Percentiles rank a stretch among this genome's conserved stretches.
phyloP scores from a whole-genome alignment of 1,140 invertebrate genomes.

The Bradynema listronoti region DNA sequence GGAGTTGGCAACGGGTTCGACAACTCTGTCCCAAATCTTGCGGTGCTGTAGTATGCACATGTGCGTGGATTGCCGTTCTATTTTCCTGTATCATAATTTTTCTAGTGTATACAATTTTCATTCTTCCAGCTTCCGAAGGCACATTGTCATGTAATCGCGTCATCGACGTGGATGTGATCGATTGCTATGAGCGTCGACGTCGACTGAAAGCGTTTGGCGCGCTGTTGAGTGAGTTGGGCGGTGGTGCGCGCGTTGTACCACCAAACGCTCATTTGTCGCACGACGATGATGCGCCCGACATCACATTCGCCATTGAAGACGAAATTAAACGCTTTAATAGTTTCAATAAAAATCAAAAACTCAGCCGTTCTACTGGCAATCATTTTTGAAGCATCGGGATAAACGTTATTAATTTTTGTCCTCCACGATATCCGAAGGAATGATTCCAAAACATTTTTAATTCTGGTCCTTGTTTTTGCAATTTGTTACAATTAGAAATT shows the following conservation, averaged over 20 bases:
- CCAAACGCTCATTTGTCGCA: background rate
- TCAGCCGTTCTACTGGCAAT: too few species aligned
- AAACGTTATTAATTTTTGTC: too few species aligned
- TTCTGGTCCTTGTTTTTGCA: too few species aligned
- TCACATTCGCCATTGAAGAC: slow-evolving; percentile 6
- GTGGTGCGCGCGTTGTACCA: background rate
- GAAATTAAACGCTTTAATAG: slow-evolving; percentile 10
- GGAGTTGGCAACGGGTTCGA: slow-evolving; percentile 41
- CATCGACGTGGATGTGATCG: slow-evolving; percentile 42
- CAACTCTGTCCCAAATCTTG: slow-evolving; percentile 42
- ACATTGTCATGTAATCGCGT: slow-evolving; percentile 38
- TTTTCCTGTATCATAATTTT: background rate
- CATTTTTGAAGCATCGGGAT: background rate
- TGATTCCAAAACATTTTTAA: too few species aligned
- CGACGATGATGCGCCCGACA: background rate
- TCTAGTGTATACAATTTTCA: background rate
- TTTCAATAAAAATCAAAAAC: slow-evolving; percentile 2
- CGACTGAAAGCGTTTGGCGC: slow-evolving; percentile 9
- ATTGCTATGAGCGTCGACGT: slow-evolving; percentile 32
- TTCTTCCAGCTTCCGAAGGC: slow-evolving; percentile 21
- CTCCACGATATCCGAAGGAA: too few species aligned
- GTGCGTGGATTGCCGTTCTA: slow-evolving; percentile 18
- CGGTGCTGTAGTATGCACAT: slow-evolving; percentile 38
- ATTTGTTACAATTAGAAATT: too few species aligned
- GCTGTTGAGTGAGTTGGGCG: background rate